phyloP scores from a whole-genome alignment of 2,113 vertebrate species.

The Aramus guarauna region DNA sequence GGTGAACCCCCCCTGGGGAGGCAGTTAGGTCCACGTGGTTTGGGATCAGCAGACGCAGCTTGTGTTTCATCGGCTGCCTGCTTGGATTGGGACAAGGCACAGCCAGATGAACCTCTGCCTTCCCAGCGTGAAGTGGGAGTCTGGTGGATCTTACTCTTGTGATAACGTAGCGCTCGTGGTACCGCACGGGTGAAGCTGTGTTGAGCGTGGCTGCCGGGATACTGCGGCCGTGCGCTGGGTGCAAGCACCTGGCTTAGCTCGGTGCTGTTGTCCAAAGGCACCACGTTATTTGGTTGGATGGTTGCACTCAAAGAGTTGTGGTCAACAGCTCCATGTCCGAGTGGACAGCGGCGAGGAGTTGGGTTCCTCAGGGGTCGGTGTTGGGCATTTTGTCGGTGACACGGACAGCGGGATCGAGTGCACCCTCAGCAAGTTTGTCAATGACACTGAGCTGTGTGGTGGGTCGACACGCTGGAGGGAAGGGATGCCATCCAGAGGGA shows the following conservation, averaged over 20 bases:
- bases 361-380: too few species aligned
- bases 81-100: too few species aligned
- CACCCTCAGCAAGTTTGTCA: too few species aligned
- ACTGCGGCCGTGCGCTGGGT: neutral
- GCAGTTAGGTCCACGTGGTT: neutral
- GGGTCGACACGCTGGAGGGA: too few species aligned
- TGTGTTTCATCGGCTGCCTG: neutral
- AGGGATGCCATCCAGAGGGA: too few species aligned
- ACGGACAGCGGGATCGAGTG: too few species aligned
- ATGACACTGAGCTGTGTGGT: too few species aligned
- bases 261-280: neutral
- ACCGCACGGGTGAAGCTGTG: rapidly evolving
- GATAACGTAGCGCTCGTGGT: rapidly evolving
- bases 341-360: too few species aligned
- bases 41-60: neutral
- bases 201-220: neutral
- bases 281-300: neutral
- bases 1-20: neutral
- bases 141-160: neutral
- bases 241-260: neutral
- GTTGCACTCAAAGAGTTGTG: too few species aligned
- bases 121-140: neutral
- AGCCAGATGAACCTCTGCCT: neutral
- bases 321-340: too few species aligned
- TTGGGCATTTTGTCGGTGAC: too few species aligned